phyloP scores from a whole-genome alignment of 2,888 invertebrate species.

The Lysandra bellargus region DNA sequence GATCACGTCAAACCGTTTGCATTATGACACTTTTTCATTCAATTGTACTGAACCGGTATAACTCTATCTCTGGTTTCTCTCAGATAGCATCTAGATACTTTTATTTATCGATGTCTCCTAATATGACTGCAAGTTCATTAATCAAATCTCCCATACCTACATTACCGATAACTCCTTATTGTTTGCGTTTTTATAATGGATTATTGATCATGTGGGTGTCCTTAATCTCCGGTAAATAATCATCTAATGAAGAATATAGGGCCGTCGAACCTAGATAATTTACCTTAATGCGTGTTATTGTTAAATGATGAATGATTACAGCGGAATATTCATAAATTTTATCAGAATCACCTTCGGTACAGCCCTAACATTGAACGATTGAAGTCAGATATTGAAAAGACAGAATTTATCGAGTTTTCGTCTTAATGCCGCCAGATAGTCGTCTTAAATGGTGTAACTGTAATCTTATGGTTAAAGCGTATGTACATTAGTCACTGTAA shows the following conservation, averaged over 20 bases:
- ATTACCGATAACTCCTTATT: constrained; percentile 72
- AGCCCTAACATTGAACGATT: constrained; percentile 59
- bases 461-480: constrained; percentile 55
- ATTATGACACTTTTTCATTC: constrained; percentile 28
- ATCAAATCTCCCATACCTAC: constrained; percentile 22
- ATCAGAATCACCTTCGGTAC: constrained; percentile 19
- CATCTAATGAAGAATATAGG: constrained; percentile 59
- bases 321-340: constrained; percentile 29
- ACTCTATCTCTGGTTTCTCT: constrained; percentile 34
- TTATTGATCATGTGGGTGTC: constrained; percentile 79
- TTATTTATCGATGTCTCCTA: constrained; percentile 31
- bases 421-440: constrained; percentile 69
- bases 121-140: constrained; percentile 27
- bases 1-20: background rate
- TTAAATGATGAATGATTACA: constrained; percentile 14
- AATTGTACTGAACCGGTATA: constrained; percentile 16
- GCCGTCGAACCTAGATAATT: constrained; percentile 24
- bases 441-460: constrained; percentile 66
- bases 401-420: constrained; percentile 64
- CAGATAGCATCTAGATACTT: constrained; percentile 31
- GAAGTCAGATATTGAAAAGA: constrained; percentile 69
- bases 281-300: background rate
- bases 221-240: constrained; percentile 71
- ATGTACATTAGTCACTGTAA: constrained; percentile 69
- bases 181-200: constrained; percentile 77